Evolutionary conservation across 2,797 vertebrate genomes (phyloP).

Genomic region (Leptoclinus maculatus): DNA sequence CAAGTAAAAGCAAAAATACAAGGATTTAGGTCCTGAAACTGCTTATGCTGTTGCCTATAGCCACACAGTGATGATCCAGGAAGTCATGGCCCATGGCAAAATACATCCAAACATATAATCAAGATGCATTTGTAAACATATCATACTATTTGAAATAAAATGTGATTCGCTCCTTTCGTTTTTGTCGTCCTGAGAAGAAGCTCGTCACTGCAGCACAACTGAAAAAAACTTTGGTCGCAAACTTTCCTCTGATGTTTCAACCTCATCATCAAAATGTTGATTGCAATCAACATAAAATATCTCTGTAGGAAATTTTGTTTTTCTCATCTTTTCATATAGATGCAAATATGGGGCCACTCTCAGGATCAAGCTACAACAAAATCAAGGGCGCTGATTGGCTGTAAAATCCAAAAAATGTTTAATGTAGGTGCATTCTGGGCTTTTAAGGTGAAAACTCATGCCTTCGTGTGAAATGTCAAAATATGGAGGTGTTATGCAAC

Average conservation of each 20-base stretch:
- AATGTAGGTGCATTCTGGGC: background rate
- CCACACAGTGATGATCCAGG: background rate
- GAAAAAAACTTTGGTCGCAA: conserved; percentile 12
- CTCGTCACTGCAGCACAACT: conserved; percentile 30
- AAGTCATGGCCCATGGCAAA: background rate
- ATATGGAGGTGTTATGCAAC: conserved; percentile 37
- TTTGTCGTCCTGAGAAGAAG: background rate
- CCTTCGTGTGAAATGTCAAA: conserved; percentile 21
- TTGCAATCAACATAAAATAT: conserved; percentile 63
- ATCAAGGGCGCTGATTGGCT: conserved; percentile 12
- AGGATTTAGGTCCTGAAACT: background rate
- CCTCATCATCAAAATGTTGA: conserved; percentile 52
- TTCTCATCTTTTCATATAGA: conserved; percentile 32
- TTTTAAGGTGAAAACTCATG: background rate
- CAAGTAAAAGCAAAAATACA: background rate
- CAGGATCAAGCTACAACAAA: background rate
- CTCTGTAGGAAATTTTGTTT: conserved; percentile 18
- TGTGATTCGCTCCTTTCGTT: background rate
- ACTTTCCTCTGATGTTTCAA: conserved; percentile 26
- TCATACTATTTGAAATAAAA: background rate
- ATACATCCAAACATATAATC: background rate
- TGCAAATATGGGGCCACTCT: conserved; percentile 19
- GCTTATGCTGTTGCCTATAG: background rate
- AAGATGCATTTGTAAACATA: background rate
- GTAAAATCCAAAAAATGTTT: conserved; percentile 25